Evolutionary conservation across 1,140 invertebrate genomes (phyloP), one percentile per base, ranked within the genome.

Genomic region (Oreohelix idahoensis): DNA sequence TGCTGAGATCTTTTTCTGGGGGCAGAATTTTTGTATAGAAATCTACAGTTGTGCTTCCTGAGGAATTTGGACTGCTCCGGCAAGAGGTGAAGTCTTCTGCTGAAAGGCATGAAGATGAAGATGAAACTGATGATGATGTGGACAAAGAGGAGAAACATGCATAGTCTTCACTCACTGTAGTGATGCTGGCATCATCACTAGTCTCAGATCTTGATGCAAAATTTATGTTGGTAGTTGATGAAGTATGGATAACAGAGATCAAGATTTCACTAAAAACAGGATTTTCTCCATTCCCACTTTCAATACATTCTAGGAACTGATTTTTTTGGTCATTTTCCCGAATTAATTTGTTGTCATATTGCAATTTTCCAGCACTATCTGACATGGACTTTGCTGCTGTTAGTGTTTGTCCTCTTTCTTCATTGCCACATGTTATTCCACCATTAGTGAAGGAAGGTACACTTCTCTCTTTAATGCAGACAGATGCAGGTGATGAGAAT

Each of bases 61-160:
- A 76, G 4, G 63, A 70, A 36, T 26, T 17, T 4, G 42, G 36
- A 32, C 17, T 42, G 35, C 42, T 49, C 17, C 26, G n/a, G 69
- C n/a, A 69, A 23, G 79, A 80, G 38, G 29, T 23, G 49, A 49
- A 80, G 26, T 49, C 63, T 35, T 69, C 79, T 29, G 15, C 38
- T 36, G 63, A 80, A 32, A 80, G 69, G 38, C 58, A 69, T 20
- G 63, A 39, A 49, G 63, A 80, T 29, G 63, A 80, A 2, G 39
- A 11, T 11, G 79, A 80, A 5, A 71, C 4, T 11, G 79, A 71
- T 4, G 79, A 39, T 5, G 79, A 71, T n/a, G 11, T 17, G 0
- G 79, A 80, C 8, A 66, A 71, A 51, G 66, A 80, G 4, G 79
- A 80, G 66, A 80, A 80, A 51, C 71, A 80, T n/a, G 79, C 79